A percentile compares a stretch with the other conserved stretches of the same genome.
Evolutionary conservation across 2,113 vertebrate species (phyloP).

Genomic region (Archilochus colubris): DNA sequence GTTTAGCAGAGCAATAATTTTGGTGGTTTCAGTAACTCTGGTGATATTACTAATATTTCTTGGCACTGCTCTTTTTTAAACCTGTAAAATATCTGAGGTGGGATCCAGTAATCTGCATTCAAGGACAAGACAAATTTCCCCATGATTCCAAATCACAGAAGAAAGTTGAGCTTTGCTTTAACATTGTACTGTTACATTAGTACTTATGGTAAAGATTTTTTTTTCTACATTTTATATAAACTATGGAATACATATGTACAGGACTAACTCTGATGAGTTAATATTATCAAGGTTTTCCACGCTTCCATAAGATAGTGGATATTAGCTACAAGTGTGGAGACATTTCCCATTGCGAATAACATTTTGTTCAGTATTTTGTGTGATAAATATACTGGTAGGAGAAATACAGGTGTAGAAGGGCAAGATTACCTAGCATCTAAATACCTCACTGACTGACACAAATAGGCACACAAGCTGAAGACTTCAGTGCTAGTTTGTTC

Average conservation of each 20-base stretch:
- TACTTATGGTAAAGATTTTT: neutral
- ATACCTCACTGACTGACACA: neutral
- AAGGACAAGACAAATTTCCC: neutral
- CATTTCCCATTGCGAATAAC: neutral
- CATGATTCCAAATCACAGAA: neutral
- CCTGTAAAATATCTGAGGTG: neutral
- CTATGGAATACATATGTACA: neutral
- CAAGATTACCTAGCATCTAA: neutral
- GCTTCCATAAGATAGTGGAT: neutral
- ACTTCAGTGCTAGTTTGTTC: neutral
- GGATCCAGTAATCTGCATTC: neutral
- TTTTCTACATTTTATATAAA: neutral
- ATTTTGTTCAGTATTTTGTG: neutral
- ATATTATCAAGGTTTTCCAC: neutral
- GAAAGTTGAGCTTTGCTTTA: neutral
- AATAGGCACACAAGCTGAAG: neutral
- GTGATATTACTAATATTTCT: neutral
- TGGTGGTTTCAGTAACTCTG: neutral
- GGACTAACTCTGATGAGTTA: neutral
- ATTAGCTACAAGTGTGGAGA: neutral
- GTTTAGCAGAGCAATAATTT: neutral
- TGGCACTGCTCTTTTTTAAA: accelerated
- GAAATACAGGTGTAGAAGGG: neutral
- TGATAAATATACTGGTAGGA: neutral
- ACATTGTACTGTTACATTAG: neutral